Evolutionary conservation across 2,797 vertebrate genomes (phyloP), one percentile per base, ranked within the genome.

Genomic region (Protonibea diacanthus): DNA sequence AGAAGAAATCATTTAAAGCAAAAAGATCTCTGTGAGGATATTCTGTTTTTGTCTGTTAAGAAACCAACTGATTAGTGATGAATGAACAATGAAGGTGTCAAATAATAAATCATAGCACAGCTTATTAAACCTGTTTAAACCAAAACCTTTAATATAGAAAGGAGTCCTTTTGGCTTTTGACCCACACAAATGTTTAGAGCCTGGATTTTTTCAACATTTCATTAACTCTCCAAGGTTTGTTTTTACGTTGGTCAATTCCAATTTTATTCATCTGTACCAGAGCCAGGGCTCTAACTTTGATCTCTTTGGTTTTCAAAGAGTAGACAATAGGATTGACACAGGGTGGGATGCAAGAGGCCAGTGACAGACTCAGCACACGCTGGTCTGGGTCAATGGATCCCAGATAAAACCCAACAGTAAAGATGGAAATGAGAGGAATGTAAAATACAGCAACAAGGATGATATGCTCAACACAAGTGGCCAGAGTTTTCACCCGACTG

Each of bases 261-360:
- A 10, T 29, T 56, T 8, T 27, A 7, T 15, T 15, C 8, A 18
- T 56, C 17, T 15, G 9, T 4, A 56, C 25, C 15, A 55, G 23
- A 9, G 23, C 53, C 23, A 55, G 23, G 53, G 56, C 80, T 82
- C 77, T 86, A 47, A 11, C 44, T 77, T 76, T 91, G 10, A 95
- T 91, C 27, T 86, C 92, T 83, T 93, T 94, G 4, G 93, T 95
- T 87, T 91, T 94, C 13, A 95, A 55, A 17, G 94, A 94, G 74
- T 95, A 95, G 0, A 95, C 45, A 25, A 94, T 85, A 10, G 94
- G 94, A 83, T 95, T 95, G 38, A 94, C 13, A 15, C 83, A 92
- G 29, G 93, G 94, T 12, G 94, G 91, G 44, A 94, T 40, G 73
- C 91, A 93, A 23, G 93, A 92, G 6, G 93, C 86, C 70, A 95